These are phyloP conservation scores for Platypus cylindrus DNA, from an alignment of 2,888 invertebrate species.

Conservation along the genomic window DNA sequence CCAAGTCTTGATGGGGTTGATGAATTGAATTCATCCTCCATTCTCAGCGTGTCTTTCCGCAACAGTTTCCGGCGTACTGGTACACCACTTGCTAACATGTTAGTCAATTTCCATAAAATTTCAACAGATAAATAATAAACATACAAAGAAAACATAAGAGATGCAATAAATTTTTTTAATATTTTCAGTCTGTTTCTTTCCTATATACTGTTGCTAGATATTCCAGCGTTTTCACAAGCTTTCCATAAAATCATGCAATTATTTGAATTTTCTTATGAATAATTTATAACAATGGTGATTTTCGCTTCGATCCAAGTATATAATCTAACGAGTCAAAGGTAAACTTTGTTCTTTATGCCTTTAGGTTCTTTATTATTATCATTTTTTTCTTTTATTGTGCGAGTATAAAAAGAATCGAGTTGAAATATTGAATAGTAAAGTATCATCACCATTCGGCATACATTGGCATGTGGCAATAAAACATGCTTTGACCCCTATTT, in stretches of 20 bases:
- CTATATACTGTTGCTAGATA: too few relatives aligned
- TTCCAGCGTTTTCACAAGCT: constrained; percentile 7
- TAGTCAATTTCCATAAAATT: constrained; percentile 8
- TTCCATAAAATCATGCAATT: constrained; percentile 15
- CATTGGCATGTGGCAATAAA: too few relatives aligned
- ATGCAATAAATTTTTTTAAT: constrained; percentile 12
- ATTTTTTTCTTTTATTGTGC: too few relatives aligned
- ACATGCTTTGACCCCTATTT: too few relatives aligned
- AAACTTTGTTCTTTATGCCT: constrained; percentile 6
- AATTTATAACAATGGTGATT: constrained; percentile 11
- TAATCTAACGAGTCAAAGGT: constrained; percentile 7
- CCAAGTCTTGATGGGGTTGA: too few relatives aligned
- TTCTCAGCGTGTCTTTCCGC: too few relatives aligned
- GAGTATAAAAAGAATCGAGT: too few relatives aligned
- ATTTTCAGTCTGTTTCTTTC: constrained; percentile 7
- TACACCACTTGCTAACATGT: too few relatives aligned
- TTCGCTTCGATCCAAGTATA: constrained; percentile 9
- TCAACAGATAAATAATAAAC: constrained; percentile 6
- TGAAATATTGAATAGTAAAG: too few relatives aligned
- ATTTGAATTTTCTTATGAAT: constrained; percentile 13
- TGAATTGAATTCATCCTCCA: too few relatives aligned
- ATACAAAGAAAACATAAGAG: constrained; percentile 10
- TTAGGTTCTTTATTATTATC: too few relatives aligned
- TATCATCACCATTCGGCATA: too few relatives aligned
- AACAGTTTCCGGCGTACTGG: background rate